A percentile compares a stretch with the other conserved stretches of the same genome.
These are phyloP conservation scores for Ornithoptera priamus DNA, from an alignment of 2,888 invertebrate species.

Conservation along the genomic window DNA sequence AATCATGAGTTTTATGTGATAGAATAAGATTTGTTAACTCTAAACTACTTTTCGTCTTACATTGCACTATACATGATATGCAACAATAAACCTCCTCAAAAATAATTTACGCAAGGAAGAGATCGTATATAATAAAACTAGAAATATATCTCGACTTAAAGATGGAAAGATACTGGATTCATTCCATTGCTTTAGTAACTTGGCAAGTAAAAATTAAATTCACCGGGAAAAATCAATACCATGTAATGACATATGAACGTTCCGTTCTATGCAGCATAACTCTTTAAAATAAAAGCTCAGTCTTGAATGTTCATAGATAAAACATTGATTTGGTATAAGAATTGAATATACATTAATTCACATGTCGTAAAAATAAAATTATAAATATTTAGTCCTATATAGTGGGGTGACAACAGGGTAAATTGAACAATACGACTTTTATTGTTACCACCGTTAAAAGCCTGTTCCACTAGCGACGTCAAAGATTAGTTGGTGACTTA, in stretches of 20 bases:
- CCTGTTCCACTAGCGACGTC: no score
- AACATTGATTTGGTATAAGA: no score
- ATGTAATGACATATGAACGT: constrained; percentile 8
- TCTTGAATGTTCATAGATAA: no score
- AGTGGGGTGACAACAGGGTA: no score
- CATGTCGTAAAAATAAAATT: no score
- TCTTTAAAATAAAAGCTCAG: no score
- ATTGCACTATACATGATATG: constrained; percentile 6
- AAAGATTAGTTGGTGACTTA: no score
- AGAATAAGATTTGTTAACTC: neutral
- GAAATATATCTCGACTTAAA: constrained; percentile 5
- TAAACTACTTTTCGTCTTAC: constrained; percentile 11
- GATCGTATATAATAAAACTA: constrained; percentile 13
- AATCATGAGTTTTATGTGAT: neutral
- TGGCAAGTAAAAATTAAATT: constrained; percentile 24
- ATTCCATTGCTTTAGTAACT: constrained; percentile 16
- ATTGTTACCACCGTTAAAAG: no score
- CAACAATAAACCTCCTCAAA: neutral
- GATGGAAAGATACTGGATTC: constrained; percentile 1
- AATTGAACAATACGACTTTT: no score
- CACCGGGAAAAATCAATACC: constrained; percentile 29
- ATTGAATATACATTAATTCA: no score
- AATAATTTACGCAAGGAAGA: constrained; percentile 9
- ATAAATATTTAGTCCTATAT: no score
- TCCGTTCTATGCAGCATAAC: constrained; percentile 8